A percentile compares a stretch with the other conserved stretches of the same genome.
These are phyloP conservation scores for Eulemur albifrons DNA, from an alignment of 2,797 vertebrate genomes.

Conservation along the genomic window DNA sequence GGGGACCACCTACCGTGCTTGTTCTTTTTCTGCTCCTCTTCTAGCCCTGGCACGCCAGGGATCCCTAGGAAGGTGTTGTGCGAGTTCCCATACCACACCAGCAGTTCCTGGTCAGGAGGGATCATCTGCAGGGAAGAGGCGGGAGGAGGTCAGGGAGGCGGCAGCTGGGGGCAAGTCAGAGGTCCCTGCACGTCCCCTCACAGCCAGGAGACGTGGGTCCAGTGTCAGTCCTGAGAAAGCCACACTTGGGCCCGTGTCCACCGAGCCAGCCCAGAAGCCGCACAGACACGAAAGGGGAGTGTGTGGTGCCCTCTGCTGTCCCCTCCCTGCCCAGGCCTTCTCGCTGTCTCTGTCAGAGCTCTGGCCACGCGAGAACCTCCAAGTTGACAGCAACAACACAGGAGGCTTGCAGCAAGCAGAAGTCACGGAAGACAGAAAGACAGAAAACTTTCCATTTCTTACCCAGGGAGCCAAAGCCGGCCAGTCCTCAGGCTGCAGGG, in stretches of 20 bases:
- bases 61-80: constrained; percentile 97
- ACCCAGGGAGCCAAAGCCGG: background rate
- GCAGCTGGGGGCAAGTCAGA: background rate
- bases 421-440: background rate
- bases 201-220: background rate
- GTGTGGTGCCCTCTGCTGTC: too few species aligned
- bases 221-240: background rate
- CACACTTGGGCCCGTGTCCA: background rate
- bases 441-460: background rate
- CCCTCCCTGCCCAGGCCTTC: background rate
- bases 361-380: background rate
- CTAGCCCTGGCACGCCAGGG: constrained; percentile 92
- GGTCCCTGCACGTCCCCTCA: background rate
- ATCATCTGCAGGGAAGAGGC: constrained; percentile 88
- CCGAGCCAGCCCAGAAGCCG: background rate
- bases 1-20: constrained; percentile 88
- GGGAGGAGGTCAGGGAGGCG: rapidly evolving
- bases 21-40: constrained; percentile 95
- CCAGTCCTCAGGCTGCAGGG: background rate
- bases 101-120: constrained; percentile 96
- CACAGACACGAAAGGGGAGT: rapidly evolving
- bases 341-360: background rate
- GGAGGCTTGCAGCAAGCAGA: background rate
- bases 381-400: background rate
- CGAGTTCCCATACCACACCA: constrained; percentile 98